Evolutionary conservation across 2,797 vertebrate genomes (phyloP), one percentile per base, ranked within the genome.

Genomic region (Sciurus carolinensis): DNA sequence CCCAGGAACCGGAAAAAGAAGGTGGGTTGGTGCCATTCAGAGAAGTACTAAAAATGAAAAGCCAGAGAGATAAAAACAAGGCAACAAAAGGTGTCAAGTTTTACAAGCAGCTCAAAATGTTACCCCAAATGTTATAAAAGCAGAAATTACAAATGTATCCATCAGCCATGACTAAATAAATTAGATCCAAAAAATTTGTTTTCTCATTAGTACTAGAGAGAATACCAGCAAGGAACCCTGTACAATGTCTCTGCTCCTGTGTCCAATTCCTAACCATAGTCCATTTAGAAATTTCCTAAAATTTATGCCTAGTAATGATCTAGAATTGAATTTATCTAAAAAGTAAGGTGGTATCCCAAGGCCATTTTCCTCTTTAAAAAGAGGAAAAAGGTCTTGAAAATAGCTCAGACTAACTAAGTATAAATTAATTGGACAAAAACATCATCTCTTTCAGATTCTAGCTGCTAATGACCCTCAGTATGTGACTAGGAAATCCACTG

Each of bases 1-100:
- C 98, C 99, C 99, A 99, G 3, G 92, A 57, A 54, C 98, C 99
- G 0, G 97, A 98, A 95, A 99, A 99, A 92, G 98, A 98, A 79
- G 99, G 22, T 0, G 92, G 98, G 89, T 98, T 99, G 0, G 99
- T 99, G 64, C 97, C 97, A 26, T 98, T 91, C 0, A 98, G 54
- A 84, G 81, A 69, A 0, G 98, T 96, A 97, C 96, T 97, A 85
- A 86, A 39, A 98, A 98, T 73, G 98, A 42, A 99, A 92, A 96
- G 6, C n/a, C 28, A 5, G 26, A 95, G 79, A 66, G 33, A 95
- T 91, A 75, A 83, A 77, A 59, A 64, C 33, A 92, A 85, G 33
- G 13, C 84, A 93, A n/a, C 30, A 73, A 85, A 64, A 67, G 12
- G 1, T 47, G 59, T 64, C 67, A 82, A 12, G 5, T 82, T 90